Evolutionary conservation across 2,113 vertebrate genomes (phyloP), one percentile per base, ranked within the genome.

Genomic region (Mesembrinibis cayennensis): DNA sequence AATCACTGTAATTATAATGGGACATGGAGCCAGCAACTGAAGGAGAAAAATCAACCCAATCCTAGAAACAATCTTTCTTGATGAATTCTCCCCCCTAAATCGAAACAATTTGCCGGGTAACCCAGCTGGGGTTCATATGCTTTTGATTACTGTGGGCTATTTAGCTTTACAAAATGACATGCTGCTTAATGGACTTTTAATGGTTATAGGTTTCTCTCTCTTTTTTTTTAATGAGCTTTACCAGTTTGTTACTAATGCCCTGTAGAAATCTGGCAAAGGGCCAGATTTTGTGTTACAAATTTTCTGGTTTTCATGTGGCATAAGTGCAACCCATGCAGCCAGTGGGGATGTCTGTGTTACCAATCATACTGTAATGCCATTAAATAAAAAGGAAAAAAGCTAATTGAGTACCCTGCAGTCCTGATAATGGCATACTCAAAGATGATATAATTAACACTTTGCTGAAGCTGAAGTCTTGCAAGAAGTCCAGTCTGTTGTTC

Each of bases 141-240:
- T 99, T 99, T 99, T 99, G 99, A 99, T 99, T 99, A 99, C 99
- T 99, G 98, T 99, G 99, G 98, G 98, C 99, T 99, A 99, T 99
- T 99, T 99, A 99, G 99, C 99, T 99, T 99, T 99, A 99, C 99
- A 99, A 99, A 99, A 99, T 99, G 99, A 99, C 99, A 99, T 98
- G 99, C 98, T 99, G 99, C 99, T 99, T 99, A 99, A 99, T 99
- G 99, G 99, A 98, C 98, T 99, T 99, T 99, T 99, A 99, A 99
- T 99, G 99, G 99, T 99, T 99, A 99, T 99, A 99, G 99, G 99
- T 99, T 99, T 99, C 98, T 99, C 98, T 99, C 98, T 98, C 82
- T 96, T 47, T 97, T 92, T 98, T 98, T 99, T 99, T 99, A 99
- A 99, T 99, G 99, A 99, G 99, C 98, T 99, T 99, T 99, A 99